Base-by-base conservation (phyloP, 2,888 invertebrate species). In the Platerodrilus igneus region DNA sequence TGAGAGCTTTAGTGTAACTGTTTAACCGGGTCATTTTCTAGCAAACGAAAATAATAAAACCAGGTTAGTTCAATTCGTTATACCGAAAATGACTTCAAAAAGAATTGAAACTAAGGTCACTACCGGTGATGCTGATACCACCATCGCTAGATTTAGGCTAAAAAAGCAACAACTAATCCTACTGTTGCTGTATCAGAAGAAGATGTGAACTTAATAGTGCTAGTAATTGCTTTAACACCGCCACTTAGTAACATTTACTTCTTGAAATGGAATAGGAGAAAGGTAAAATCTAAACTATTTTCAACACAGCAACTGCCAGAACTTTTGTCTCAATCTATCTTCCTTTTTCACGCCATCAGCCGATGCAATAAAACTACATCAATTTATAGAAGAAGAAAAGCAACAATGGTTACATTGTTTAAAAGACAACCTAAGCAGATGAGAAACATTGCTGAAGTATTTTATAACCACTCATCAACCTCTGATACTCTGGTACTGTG, bases 71-170 rank as follows among this genome's bases (percentile, higher is more conserved):
- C 32, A 36, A 8, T 35, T 41, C 13, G 19, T 43, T 29, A 41
- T 8, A 11, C 23, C 45, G 18, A 44, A 41, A 29, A 47, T 47
- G 43, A 29, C 40, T 21, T 23, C 43, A 44, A 28, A 35, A 34
- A 43, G 40, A 25, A 50, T 50, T 31, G 43, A 40, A 49, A 39
- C 48, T 30, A 31, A 9, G 32, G 38, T 44, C 39, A 40, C 50
- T 39, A 29, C 40, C 42, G 40, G 40, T 13, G 48, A 49, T 48
- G 43, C 46, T 38, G 47, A 44, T 33, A 20, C 23, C 26, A 50
- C 48, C 35, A 46, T 46, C 43, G 48, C 45, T 18, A 47, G 49
- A 28, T 46, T 37, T 20, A 39, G 42, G 31, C 35, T 48, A 27
- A 43, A 37, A 39, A 50, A 40, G 41, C 36, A 36, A 36, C 40